Evolutionary conservation across 2,888 invertebrate species (phyloP).

Genomic region (Agrilus mali): DNA sequence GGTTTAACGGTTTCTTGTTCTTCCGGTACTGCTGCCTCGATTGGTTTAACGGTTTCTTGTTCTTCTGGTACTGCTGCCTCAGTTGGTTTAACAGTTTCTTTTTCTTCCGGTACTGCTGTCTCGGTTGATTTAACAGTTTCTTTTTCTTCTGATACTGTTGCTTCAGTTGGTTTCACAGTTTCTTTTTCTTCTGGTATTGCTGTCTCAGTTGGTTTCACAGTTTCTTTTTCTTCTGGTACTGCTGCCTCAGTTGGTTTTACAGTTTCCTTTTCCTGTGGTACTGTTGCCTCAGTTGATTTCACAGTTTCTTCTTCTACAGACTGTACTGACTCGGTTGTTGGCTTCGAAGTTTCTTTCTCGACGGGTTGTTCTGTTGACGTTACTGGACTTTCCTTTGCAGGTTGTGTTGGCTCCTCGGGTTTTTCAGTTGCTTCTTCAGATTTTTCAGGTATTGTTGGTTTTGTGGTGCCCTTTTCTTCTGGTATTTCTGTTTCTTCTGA

Average conservation of each 20-base stretch:
- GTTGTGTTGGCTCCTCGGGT: conserved; percentile 3
- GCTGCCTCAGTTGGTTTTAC: conserved; percentile 1
- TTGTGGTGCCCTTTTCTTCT: neutral
- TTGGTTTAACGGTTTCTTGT: neutral
- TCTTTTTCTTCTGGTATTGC: conserved; percentile 4
- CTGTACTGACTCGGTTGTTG: conserved; percentile 4
- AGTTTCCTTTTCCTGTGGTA: neutral
- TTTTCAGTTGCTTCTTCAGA: neutral
- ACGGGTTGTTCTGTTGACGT: conserved; percentile 5
- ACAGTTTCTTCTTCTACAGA: conserved; percentile 3
- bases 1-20: conserved; percentile 1
- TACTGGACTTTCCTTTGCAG: conserved; percentile 3
- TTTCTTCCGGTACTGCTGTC: neutral
- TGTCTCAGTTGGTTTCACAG: conserved; percentile 8
- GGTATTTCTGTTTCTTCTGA: conserved; percentile 3
- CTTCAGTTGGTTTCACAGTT: neutral
- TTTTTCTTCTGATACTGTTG: neutral
- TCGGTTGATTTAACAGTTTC: conserved; percentile 1
- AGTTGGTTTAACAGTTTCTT: conserved; percentile 10
- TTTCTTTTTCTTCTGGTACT: conserved; percentile 3
- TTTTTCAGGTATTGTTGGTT: neutral
- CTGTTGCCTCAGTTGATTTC: neutral
- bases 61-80: conserved; percentile 3
- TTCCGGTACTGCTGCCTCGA: neutral
- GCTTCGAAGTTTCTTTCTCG: neutral